Conservation (phyloP, 2,113 vertebrate genomes). For the Scolopax mira region DNA sequence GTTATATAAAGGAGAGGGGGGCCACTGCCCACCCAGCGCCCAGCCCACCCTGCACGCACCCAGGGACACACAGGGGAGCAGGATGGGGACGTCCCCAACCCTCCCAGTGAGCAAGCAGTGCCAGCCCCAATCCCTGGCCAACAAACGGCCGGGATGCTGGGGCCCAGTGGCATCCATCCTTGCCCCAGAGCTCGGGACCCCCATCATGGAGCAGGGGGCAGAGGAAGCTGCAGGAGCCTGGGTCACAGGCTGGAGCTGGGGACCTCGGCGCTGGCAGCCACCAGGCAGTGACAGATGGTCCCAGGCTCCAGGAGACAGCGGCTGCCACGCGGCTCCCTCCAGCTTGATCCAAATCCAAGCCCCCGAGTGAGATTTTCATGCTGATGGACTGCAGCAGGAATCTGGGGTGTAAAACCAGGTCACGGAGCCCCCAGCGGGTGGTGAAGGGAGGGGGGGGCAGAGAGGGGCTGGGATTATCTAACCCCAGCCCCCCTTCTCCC, state of each 20-base stretch:
- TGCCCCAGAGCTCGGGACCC: rapidly evolving
- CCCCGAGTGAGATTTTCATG: not conserved
- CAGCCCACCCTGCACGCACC: not conserved
- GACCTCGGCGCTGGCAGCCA: not conserved
- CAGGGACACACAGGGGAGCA: not conserved
- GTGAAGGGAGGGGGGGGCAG: not conserved
- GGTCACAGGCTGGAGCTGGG: not conserved
- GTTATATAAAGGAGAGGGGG: constrained; percentile 47
- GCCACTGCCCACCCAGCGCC: not conserved
- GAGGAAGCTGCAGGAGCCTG: not conserved
- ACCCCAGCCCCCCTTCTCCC: not conserved
- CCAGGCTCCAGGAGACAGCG: not conserved
- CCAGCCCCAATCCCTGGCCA: rapidly evolving
- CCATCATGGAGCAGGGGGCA: not conserved
- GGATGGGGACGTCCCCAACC: not conserved
- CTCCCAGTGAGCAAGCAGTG: rapidly evolving
- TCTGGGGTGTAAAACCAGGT: constrained; percentile 51
- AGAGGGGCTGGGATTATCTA: not conserved
- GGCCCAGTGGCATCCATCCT: rapidly evolving
- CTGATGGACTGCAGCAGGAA: constrained; percentile 8
- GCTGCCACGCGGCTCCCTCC: not conserved
- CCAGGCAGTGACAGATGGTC: constrained; percentile 8
- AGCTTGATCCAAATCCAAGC: constrained; percentile 26
- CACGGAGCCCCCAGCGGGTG: not conserved
- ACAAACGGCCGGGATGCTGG: rapidly evolving